Conservation (phyloP, 2,113 vertebrate species). For the Gymnogyps californianus region DNA sequence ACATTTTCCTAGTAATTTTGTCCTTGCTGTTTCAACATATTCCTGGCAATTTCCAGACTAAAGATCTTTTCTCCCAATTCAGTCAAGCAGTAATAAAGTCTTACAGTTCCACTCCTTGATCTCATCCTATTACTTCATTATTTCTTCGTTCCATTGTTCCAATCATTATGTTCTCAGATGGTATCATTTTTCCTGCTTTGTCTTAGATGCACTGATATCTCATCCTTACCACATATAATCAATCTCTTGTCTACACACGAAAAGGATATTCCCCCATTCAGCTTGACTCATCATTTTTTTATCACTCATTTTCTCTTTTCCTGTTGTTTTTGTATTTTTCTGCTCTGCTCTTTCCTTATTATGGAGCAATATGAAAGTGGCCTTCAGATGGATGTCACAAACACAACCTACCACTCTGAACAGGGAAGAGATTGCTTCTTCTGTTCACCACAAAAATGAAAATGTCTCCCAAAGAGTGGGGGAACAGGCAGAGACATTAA, state of each 20-base stretch:
- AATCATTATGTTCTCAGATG: neutral
- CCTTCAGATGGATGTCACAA: neutral
- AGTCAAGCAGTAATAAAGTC: neutral
- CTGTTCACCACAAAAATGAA: neutral
- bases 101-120: neutral
- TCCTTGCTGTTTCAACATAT: neutral
- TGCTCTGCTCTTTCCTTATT: neutral
- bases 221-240: neutral
- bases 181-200: constrained; percentile 1
- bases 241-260: neutral
- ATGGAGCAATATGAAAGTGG: neutral
- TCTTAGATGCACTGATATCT: neutral
- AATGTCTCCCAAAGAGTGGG: neutral
- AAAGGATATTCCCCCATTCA: neutral
- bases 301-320: neutral
- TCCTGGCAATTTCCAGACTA: neutral
- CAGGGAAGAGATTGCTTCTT: neutral
- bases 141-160: neutral
- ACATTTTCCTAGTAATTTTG: neutral
- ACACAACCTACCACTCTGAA: neutral
- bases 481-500: neutral
- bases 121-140: constrained; percentile 4
- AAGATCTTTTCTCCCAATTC: neutral
- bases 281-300: neutral
- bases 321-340: neutral